Conservation (phyloP, 2,113 vertebrate genomes). For the Henicopernis longicauda region DNA sequence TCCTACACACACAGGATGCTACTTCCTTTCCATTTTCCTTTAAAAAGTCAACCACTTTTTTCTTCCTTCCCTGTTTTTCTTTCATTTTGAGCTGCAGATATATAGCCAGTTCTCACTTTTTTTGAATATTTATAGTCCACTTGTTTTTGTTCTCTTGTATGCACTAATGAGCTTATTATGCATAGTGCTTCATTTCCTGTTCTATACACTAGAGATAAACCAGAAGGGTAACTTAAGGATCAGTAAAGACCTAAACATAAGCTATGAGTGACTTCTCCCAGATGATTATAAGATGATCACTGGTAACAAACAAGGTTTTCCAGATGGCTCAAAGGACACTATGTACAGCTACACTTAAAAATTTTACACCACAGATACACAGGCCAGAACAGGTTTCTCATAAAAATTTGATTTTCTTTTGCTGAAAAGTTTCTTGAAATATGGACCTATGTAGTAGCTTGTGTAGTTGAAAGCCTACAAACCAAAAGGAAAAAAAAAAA, state of each 20-base stretch:
- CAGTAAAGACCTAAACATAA: not conserved
- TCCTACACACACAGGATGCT: not conserved
- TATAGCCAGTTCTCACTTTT: not conserved
- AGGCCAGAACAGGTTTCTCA: not conserved
- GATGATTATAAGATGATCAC: not conserved
- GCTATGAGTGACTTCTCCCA: not conserved
- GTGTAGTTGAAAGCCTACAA: not conserved
- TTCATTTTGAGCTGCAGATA: not conserved
- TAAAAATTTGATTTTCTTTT: not conserved
- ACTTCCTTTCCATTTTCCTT: not conserved
- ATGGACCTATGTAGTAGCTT: not conserved
- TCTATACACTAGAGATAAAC: not conserved
- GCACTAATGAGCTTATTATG: not conserved
- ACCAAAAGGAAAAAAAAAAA: not conserved
- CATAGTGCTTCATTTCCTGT: not conserved
- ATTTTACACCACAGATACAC: not conserved
- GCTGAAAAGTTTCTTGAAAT: not conserved
- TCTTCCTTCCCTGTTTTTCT: not conserved
- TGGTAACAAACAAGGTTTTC: not conserved
- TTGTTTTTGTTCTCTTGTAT: not conserved
- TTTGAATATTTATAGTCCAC: not conserved
- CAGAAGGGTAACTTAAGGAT: not conserved
- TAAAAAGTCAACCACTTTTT: not conserved
- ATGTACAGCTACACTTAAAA: not conserved
- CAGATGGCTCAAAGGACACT: not conserved